phyloP scores from a whole-genome alignment of 92 coral and sea anemone species.

The Epizoanthus scotinus region DNA sequence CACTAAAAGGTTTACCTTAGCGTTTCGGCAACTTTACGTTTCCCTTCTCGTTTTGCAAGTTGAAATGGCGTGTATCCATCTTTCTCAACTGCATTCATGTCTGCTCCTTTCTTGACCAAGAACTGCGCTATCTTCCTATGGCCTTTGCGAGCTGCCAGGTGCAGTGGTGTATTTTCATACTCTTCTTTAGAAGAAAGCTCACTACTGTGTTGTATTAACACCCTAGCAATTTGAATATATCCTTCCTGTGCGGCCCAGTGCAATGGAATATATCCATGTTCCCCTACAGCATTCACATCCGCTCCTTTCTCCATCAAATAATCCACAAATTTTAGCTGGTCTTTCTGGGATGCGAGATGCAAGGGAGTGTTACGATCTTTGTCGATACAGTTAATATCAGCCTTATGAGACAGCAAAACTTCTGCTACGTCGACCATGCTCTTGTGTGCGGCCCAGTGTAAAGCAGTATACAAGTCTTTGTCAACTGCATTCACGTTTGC shows the following conservation, averaged over 20 bases:
- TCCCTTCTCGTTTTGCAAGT: neutral
- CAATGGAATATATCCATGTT: neutral
- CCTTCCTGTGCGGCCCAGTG: constrained; percentile 23
- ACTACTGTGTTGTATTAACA: neutral
- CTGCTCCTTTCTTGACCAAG: constrained; percentile 6
- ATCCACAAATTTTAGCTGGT: neutral
- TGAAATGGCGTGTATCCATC: neutral
- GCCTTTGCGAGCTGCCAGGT: constrained; percentile 4
- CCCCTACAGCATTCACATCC: too few relatives aligned
- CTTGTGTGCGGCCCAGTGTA: neutral
- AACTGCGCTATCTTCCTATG: neutral
- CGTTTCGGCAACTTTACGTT: neutral
- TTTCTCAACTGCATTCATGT: neutral
- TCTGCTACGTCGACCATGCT: neutral
- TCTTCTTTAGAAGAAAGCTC: neutral
- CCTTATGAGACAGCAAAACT: neutral
- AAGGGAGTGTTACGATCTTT: neutral
- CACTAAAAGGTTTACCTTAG: neutral
- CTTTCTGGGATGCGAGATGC: neutral
- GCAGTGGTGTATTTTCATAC: neutral
- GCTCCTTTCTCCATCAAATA: too few relatives aligned
- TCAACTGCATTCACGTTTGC: neutral
- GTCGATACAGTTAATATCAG: neutral
- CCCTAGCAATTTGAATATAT: neutral
- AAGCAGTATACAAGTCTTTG: too few relatives aligned